Evolutionary conservation across 30 jellyfish, hydroid and myxozoan species (phyloP).

Genomic region (Pseudorhiza aurosa): DNA sequence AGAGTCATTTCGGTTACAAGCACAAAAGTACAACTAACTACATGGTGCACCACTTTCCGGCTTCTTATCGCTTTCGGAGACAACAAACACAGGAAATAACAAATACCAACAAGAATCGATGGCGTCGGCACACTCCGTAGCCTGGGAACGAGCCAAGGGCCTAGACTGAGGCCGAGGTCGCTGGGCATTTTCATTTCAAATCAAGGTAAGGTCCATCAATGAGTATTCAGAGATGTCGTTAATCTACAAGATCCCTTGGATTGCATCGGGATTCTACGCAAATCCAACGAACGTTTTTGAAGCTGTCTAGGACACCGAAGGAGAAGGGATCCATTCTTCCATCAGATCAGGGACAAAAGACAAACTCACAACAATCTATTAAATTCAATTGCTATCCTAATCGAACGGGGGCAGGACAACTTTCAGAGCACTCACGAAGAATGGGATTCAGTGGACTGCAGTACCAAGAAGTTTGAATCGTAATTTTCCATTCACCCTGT

Average conservation of each 20-base stretch:
- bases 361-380: no score
- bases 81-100: conserved; percentile 1
- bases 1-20: neutral
- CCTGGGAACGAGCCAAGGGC: no score
- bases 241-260: neutral
- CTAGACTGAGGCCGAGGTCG: no score
- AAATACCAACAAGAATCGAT: neutral
- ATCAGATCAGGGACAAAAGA: neutral
- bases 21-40: no score
- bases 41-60: conserved; percentile 21
- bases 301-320: neutral
- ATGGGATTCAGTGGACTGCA: no score
- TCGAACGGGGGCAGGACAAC: no score
- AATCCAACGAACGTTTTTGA: neutral
- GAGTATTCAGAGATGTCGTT: neutral
- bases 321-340: neutral
- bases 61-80: neutral
- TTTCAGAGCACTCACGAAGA: no score
- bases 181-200: no score
- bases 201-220: no score
- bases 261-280: neutral
- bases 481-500: no score
- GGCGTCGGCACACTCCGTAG: neutral
- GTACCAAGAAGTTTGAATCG: no score
- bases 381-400: no score